These are phyloP conservation scores for Lepus americanus DNA, from an alignment of 2,113 vertebrate genomes.

Conservation along the genomic window DNA sequence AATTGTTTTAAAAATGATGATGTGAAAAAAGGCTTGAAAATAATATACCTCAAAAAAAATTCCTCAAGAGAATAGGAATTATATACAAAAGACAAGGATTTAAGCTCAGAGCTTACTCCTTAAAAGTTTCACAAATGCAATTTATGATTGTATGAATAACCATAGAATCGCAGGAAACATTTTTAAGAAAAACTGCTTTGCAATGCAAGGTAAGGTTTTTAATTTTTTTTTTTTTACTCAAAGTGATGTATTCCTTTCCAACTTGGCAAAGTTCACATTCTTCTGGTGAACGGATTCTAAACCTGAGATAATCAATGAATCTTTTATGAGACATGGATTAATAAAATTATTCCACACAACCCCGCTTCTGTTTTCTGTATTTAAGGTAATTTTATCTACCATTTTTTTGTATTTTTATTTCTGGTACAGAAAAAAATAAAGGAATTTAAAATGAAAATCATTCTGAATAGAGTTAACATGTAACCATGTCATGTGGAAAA, in stretches of 20 bases:
- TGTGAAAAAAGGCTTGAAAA: slow-evolving; percentile 39
- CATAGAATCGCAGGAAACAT: slow-evolving; percentile 55
- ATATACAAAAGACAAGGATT: slow-evolving; percentile 22
- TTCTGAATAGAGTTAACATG: slow-evolving; percentile 33
- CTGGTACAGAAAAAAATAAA: not conserved
- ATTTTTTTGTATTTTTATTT: slow-evolving; percentile 56
- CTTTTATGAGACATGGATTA: slow-evolving; percentile 71
- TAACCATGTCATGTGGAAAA: slow-evolving; percentile 42
- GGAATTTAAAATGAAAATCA: slow-evolving; percentile 62
- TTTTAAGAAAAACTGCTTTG: slow-evolving; percentile 68
- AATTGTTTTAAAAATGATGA: slow-evolving; percentile 34
- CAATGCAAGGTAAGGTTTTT: slow-evolving; percentile 76
- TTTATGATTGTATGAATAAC: slow-evolving; percentile 70
- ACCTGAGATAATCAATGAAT: slow-evolving; percentile 74
- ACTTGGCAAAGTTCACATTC: slow-evolving; percentile 67
- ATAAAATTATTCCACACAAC: slow-evolving; percentile 66
- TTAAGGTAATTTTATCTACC: slow-evolving; percentile 63
- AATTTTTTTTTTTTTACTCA: slow-evolving; percentile 46
- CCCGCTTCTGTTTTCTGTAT: slow-evolving; percentile 66
- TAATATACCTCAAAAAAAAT: slow-evolving; percentile 32
- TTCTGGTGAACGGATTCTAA: slow-evolving; percentile 70
- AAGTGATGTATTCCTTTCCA: slow-evolving; percentile 68
- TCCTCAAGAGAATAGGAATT: slow-evolving; percentile 48
- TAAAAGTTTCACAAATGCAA: slow-evolving; percentile 23
- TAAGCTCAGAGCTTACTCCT: slow-evolving; percentile 28